Percentiles rank a stretch among this genome's conserved stretches.
These are phyloP conservation scores for Coptodon rendalli DNA, from an alignment of 2,113 vertebrate species.

Conservation along the genomic window DNA sequence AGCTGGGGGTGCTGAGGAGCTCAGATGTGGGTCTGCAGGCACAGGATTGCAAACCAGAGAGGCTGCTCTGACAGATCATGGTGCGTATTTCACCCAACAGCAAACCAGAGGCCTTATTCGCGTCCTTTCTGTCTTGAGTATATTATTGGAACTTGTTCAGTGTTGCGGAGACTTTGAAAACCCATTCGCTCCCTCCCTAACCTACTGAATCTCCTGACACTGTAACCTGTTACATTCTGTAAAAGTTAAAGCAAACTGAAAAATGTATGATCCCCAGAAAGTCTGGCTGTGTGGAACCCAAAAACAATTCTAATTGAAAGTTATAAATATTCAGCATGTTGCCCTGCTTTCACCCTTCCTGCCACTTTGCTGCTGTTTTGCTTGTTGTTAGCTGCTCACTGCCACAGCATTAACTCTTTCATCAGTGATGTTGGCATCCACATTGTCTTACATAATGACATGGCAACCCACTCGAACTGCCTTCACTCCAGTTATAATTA, in stretches of 20 bases:
- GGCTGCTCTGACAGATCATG: conserved; percentile 54
- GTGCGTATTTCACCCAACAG: conserved; percentile 13
- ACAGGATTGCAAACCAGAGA: conserved; percentile 23
- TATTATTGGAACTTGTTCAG: background rate
- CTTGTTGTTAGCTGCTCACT: background rate
- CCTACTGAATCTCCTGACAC: background rate
- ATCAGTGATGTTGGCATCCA: background rate
- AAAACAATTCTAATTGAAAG: background rate
- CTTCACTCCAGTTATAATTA: background rate
- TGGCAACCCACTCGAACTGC: background rate
- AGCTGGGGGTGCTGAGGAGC: conserved; percentile 46
- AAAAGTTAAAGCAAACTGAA: background rate
- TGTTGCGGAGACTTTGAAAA: background rate
- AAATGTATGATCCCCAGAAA: background rate
- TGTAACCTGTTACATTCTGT: background rate
- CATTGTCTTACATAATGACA: background rate
- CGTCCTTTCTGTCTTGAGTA: background rate
- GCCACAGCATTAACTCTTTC: background rate
- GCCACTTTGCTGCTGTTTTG: background rate
- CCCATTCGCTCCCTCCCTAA: background rate
- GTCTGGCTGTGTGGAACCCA: background rate
- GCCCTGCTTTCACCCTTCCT: background rate
- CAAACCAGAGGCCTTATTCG: background rate
- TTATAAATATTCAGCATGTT: conserved; percentile 5
- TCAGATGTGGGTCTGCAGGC: conserved; percentile 14